Evolutionary conservation across 2,797 vertebrate genomes (phyloP).

Genomic region (Alauda arvensis): DNA sequence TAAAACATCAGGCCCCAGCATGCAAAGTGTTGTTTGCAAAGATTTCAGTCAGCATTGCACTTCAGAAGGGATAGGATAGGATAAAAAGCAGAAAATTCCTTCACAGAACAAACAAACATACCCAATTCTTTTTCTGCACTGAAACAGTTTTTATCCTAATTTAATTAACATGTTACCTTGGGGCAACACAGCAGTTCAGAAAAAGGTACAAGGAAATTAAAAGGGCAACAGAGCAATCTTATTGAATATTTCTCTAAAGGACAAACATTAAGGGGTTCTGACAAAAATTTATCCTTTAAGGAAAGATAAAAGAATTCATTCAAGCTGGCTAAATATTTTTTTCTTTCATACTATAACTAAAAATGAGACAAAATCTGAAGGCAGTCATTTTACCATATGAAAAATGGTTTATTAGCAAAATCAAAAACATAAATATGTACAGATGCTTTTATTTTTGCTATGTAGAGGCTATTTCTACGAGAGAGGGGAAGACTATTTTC

Average conservation of each 20-base stretch:
- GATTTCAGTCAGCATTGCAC: neutral
- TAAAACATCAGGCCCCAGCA: neutral
- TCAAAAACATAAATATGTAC: neutral
- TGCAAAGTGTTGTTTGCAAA: neutral
- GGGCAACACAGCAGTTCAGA: conserved; percentile 49
- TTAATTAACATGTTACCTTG: conserved; percentile 58
- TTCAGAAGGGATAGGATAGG: neutral
- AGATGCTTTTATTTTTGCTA: neutral
- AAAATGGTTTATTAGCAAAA: neutral
- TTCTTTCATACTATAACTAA: neutral
- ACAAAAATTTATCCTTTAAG: conserved; percentile 30
- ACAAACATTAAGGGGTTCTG: conserved; percentile 11
- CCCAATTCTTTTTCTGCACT: conserved; percentile 19
- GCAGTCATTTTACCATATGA: neutral
- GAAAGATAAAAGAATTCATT: conserved; percentile 51
- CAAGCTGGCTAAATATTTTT: conserved; percentile 48
- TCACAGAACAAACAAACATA: conserved; percentile 42
- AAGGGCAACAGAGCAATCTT: conserved; percentile 60
- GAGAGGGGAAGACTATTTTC: neutral
- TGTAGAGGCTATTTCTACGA: neutral
- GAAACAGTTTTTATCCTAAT: conserved; percentile 59
- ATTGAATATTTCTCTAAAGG: conserved; percentile 21
- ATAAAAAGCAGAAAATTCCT: conserved; percentile 14
- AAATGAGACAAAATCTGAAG: conserved; percentile 13
- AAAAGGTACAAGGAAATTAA: conserved; percentile 66